Percentiles rank a stretch among this genome's conserved stretches.
These are phyloP conservation scores for Syrmaticus mikado DNA, from an alignment of 2,113 vertebrate species.

Conservation along the genomic window DNA sequence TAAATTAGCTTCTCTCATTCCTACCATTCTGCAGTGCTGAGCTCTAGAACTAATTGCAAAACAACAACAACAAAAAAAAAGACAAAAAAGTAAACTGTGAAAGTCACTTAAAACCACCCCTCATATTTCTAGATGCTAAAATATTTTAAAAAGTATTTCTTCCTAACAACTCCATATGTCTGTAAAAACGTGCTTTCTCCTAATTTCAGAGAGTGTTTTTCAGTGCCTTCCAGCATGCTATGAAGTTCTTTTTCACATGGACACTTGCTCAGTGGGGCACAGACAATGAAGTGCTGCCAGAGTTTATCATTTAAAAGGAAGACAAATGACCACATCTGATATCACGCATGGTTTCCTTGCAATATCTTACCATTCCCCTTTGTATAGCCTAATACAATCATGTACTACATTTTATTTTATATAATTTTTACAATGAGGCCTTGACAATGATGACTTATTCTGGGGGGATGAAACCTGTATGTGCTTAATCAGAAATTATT, in stretches of 20 bases:
- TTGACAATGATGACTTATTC: conserved; percentile 68
- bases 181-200: background rate
- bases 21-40: background rate
- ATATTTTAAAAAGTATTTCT: background rate
- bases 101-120: background rate
- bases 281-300: conserved; percentile 66
- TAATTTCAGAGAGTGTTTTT: conserved; percentile 23
- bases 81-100: background rate
- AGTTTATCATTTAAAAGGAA: conserved; percentile 69
- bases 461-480: conserved; percentile 38
- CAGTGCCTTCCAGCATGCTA: background rate
- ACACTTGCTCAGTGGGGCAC: conserved; percentile 52
- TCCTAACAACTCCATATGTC: background rate
- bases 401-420: conserved; percentile 72
- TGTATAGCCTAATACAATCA: conserved; percentile 63
- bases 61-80: too few relatives aligned
- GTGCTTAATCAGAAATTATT: conserved; percentile 65
- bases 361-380: conserved; percentile 65
- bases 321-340: conserved; percentile 76
- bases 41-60: background rate
- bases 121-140: fast-evolving
- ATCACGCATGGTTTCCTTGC: conserved; percentile 72
- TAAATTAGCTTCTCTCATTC: background rate
- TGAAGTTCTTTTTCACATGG: background rate
- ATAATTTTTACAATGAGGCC: conserved; percentile 66